A percentile compares a stretch with the other conserved stretches of the same genome.
phyloP scores from a whole-genome alignment of 2,888 invertebrate species.

The Erpobdella octoculata region DNA sequence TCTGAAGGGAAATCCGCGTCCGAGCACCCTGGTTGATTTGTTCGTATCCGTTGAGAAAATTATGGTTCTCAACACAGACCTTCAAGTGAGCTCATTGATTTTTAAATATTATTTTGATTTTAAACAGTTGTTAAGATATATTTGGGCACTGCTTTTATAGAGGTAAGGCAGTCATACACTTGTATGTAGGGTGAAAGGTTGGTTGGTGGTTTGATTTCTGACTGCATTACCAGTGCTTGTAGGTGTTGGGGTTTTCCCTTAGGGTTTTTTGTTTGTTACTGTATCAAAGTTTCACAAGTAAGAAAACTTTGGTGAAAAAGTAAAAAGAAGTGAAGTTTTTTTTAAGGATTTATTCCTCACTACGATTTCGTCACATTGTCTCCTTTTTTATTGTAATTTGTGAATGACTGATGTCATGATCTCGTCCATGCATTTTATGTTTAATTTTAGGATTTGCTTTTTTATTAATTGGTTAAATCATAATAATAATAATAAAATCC shows the following conservation, averaged over 20 bases:
- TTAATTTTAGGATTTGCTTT: neutral
- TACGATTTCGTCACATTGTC: too few relatives aligned
- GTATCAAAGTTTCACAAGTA: too few relatives aligned
- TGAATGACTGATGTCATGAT: too few relatives aligned
- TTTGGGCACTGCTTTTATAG: neutral
- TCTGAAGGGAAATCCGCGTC: constrained; percentile 61
- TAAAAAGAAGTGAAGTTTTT: too few relatives aligned
- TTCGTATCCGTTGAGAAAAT: constrained; percentile 99
- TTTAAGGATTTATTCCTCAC: too few relatives aligned
- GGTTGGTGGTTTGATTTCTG: neutral
- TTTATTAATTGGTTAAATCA: neutral
- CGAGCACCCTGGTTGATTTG: constrained; percentile 95
- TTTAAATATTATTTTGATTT: neutral
- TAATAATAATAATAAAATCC: constrained; percentile 27
- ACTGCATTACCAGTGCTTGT: neutral
- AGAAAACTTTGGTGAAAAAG: too few relatives aligned
- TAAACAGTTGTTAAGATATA: neutral
- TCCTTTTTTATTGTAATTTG: too few relatives aligned
- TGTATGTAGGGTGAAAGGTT: neutral
- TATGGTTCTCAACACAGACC: constrained; percentile 97
- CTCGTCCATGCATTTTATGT: neutral
- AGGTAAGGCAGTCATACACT: neutral
- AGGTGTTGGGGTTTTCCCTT: neutral
- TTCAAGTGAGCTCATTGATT: constrained; percentile 61
- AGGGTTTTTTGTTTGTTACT: neutral